Percentiles rank a stretch among this genome's conserved stretches.
Conservation (phyloP, 2,113 vertebrate species). For the Nothoprocta perdicaria region DNA sequence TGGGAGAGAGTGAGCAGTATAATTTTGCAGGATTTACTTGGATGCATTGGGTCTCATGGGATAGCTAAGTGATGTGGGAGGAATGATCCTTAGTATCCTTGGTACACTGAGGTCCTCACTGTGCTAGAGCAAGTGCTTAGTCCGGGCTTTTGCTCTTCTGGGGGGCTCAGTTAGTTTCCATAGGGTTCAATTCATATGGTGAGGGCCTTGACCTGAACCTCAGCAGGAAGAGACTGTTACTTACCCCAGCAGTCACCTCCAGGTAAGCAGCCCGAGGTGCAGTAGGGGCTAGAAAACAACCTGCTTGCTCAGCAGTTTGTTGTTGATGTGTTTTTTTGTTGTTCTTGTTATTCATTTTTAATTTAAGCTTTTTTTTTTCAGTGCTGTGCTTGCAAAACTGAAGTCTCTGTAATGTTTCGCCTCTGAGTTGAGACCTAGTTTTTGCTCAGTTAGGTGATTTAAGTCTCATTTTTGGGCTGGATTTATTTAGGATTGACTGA, state of each 20-base stretch:
- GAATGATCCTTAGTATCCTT: not conserved
- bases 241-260: not conserved
- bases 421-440: not conserved
- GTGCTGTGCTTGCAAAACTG: not conserved
- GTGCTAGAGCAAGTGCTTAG: fast-evolving
- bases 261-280: not conserved
- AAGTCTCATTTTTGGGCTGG: not conserved
- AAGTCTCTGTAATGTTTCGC: not conserved
- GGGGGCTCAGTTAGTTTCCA: not conserved
- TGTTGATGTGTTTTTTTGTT: not conserved
- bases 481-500: not conserved
- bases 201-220: not conserved
- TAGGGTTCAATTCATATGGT: fast-evolving
- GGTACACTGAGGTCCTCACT: fast-evolving
- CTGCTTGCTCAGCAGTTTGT: not conserved
- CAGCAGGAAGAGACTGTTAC: not conserved
- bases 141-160: not conserved
- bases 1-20: not conserved
- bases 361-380: not conserved
- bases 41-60: fast-evolving
- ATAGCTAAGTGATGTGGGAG: not conserved
- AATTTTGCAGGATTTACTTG: not conserved
- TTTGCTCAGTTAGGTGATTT: not conserved
- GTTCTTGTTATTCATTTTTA: not conserved
- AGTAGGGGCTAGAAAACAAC: not conserved